Evolutionary conservation across 2,113 vertebrate species (phyloP).

Genomic region (Oncorhynchus tshawytscha): DNA sequence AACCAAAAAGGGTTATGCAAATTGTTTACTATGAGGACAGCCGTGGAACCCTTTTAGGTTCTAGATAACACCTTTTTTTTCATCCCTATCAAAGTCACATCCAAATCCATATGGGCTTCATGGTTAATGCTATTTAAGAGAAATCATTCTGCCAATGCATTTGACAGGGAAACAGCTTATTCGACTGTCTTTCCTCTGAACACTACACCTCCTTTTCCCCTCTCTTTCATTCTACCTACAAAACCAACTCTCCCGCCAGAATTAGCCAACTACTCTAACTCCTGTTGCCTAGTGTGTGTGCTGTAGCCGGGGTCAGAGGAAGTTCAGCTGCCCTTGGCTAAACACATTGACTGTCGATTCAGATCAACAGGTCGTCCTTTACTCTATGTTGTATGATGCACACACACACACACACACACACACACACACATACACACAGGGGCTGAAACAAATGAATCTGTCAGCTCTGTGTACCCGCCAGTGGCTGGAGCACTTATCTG

Average conservation of each 20-base stretch:
- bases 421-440: not conserved
- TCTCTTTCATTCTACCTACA: conserved; percentile 37
- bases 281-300: conserved; percentile 25
- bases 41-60: too few relatives aligned
- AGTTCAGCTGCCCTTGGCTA: conserved; percentile 58
- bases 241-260: conserved; percentile 32
- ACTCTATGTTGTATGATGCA: conserved; percentile 16
- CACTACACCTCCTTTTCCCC: not conserved
- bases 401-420: not conserved
- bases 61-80: too few relatives aligned
- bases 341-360: conserved; percentile 46
- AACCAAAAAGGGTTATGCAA: too few relatives aligned
- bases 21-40: too few relatives aligned
- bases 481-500: not conserved
- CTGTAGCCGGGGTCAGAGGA: conserved; percentile 46
- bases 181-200: too few relatives aligned
- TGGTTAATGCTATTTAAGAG: too few relatives aligned
- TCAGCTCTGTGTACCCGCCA: conserved; percentile 3
- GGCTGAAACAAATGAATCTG: conserved; percentile 19
- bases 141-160: too few relatives aligned
- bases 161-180: too few relatives aligned
- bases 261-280: conserved; percentile 45
- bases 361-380: conserved; percentile 59
- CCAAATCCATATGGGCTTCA: too few relatives aligned
- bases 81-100: too few relatives aligned